Conservation (phyloP, 2,888 invertebrate species). For the Isoperla grammatica region DNA sequence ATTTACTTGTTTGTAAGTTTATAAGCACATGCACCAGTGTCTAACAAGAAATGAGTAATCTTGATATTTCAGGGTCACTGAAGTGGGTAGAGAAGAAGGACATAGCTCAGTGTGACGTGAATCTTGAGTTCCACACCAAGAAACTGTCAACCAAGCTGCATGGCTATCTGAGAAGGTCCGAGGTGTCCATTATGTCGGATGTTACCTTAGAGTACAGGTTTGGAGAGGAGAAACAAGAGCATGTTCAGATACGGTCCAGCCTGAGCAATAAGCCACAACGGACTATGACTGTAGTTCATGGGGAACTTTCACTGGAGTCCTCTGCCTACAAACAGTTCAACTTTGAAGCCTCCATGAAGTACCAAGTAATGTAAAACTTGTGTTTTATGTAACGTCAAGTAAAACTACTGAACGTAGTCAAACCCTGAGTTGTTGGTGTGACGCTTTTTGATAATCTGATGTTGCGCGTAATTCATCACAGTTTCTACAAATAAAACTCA, state of each 20-base stretch:
- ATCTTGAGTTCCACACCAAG: constrained; percentile 71
- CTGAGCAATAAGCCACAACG: constrained; percentile 53
- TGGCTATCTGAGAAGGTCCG: constrained; percentile 61
- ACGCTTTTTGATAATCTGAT: too few species aligned
- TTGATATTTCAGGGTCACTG: constrained; percentile 48
- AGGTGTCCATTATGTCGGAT: constrained; percentile 52
- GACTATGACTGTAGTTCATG: constrained; percentile 54
- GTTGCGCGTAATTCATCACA: too few species aligned
- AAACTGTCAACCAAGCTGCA: constrained; percentile 64
- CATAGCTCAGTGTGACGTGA: constrained; percentile 69
- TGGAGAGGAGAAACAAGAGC: constrained; percentile 51
- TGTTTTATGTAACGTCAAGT: background rate
- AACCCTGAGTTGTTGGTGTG: too few species aligned
- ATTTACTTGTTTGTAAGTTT: too few species aligned
- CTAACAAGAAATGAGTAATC: too few species aligned
- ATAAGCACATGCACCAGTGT: too few species aligned
- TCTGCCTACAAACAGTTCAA: constrained; percentile 72
- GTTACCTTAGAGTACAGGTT: constrained; percentile 63
- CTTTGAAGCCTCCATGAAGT: constrained; percentile 58
- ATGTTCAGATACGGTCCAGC: constrained; percentile 41
- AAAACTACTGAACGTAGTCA: too few species aligned
- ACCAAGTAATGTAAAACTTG: constrained; percentile 50
- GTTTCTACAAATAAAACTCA: too few species aligned
- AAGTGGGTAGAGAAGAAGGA: constrained; percentile 60
- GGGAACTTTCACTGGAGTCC: constrained; percentile 62